A percentile compares a stretch with the other conserved stretches of the same genome.
These are phyloP conservation scores for Ophion costatus DNA, from an alignment of 2,888 invertebrate genomes.

Conservation along the genomic window DNA sequence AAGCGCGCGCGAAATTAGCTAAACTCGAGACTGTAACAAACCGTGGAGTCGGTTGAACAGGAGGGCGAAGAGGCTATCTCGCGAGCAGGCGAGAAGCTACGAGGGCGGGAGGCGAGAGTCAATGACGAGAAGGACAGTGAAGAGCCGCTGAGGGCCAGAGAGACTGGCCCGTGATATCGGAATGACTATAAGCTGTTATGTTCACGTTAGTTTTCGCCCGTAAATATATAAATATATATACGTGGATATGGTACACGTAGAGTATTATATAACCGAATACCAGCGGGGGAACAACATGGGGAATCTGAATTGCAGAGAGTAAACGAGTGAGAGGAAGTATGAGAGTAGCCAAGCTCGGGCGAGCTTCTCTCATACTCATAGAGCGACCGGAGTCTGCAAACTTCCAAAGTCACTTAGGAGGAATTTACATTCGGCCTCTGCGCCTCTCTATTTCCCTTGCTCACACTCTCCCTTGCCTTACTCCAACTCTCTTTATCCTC, in stretches of 20 bases:
- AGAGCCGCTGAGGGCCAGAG: constrained; percentile 49
- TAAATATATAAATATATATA: constrained; percentile 24
- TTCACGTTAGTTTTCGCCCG: constrained; percentile 49
- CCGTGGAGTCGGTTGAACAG: constrained; percentile 33
- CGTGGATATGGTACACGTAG: background rate
- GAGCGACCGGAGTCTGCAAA: constrained; percentile 66
- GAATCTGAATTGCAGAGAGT: constrained; percentile 32
- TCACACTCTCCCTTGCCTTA: constrained; percentile 7
- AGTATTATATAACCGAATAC: constrained; percentile 42
- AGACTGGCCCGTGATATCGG: constrained; percentile 66
- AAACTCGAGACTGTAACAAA: constrained; percentile 70
- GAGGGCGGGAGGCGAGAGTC: background rate
- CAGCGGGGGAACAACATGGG: constrained; percentile 16
- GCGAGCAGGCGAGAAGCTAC: background rate
- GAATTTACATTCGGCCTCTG: constrained; percentile 72
- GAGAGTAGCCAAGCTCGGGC: constrained; percentile 36
- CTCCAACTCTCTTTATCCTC: constrained; percentile 2
- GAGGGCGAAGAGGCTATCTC: constrained; percentile 5
- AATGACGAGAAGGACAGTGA: constrained; percentile 28
- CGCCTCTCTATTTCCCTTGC: background rate
- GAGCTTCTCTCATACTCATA: too few relatives aligned
- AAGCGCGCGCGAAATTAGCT: constrained; percentile 67
- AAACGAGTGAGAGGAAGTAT: constrained; percentile 10
- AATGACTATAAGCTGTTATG: constrained; percentile 68
- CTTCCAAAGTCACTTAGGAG: constrained; percentile 73